Percentiles rank a stretch among this genome's conserved stretches.
Evolutionary conservation across 2,888 invertebrate genomes (phyloP).

Genomic region (Melanophora roralis): DNA sequence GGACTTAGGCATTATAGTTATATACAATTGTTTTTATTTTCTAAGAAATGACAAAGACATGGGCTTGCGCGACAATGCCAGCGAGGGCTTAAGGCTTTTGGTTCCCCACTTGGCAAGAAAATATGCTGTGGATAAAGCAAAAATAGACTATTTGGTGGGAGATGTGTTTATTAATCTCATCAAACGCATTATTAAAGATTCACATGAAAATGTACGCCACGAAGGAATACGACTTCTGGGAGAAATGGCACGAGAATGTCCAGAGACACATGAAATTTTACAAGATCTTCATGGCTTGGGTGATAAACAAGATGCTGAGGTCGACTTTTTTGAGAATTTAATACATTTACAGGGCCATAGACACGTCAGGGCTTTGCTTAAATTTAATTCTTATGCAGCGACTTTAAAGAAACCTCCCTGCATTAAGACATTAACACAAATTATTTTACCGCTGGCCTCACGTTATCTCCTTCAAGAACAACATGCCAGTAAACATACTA

Average conservation of each 20-base stretch:
- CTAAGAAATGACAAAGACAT: constrained; percentile 89
- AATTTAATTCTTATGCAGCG: constrained; percentile 83
- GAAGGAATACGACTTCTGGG: constrained; percentile 89
- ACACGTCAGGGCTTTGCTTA: constrained; percentile 88
- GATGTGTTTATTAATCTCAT: constrained; percentile 86
- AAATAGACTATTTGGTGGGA: constrained; percentile 84
- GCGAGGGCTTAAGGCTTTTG: constrained; percentile 84
- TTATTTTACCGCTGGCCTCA: constrained; percentile 89
- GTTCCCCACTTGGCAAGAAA: constrained; percentile 81
- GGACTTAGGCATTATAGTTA: constrained; percentile 84
- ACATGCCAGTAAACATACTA: constrained; percentile 85
- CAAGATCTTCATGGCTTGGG: constrained; percentile 83
- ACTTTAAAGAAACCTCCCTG: constrained; percentile 81
- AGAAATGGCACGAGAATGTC: constrained; percentile 85
- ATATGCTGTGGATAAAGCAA: constrained; percentile 78
- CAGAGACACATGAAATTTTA: constrained; percentile 83
- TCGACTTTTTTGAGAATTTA: constrained; percentile 96
- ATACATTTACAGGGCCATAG: constrained; percentile 92
- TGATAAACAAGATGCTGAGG: constrained; percentile 85
- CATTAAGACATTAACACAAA: constrained; percentile 87
- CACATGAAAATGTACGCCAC: constrained; percentile 84
- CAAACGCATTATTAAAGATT: constrained; percentile 82
- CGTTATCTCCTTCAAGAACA: constrained; percentile 88
- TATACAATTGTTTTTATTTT: constrained; percentile 89
- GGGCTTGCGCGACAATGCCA: constrained; percentile 87